These are phyloP conservation scores for Camponotus pennsylvanicus DNA, from an alignment of 1,140 invertebrate genomes.

Conservation along the genomic window DNA sequence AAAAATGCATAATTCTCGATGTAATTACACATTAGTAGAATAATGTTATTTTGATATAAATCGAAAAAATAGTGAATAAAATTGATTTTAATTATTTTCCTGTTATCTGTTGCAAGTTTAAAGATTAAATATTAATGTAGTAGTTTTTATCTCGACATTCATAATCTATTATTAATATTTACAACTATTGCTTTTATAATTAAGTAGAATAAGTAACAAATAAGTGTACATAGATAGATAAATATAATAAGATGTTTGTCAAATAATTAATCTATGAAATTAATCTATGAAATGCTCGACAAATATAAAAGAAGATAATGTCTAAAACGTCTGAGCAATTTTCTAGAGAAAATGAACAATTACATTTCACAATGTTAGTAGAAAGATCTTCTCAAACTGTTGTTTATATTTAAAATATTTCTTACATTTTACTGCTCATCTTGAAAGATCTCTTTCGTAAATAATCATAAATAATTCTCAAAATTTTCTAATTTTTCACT, in stretches of 20 bases:
- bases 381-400: neutral
- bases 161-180: constrained; percentile 2
- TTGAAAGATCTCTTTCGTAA: neutral
- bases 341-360: neutral
- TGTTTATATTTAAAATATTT: neutral
- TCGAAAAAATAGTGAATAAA: constrained; percentile 17
- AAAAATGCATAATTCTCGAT: neutral
- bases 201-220: neutral
- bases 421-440: neutral
- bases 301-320: neutral
- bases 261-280: neutral
- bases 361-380: neutral
- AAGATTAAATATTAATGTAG: neutral
- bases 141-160: neutral
- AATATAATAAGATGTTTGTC: neutral
- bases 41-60: neutral
- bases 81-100: neutral
- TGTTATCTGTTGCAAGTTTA: constrained; percentile 7
- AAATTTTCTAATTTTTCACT: neutral
- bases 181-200: neutral
- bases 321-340: neutral
- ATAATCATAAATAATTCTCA: neutral
- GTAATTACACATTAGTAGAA: neutral
- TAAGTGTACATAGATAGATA: too few species aligned
- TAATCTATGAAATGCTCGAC: neutral